A percentile compares a stretch with the other conserved stretches of the same genome.
Evolutionary conservation across 2,888 invertebrate genomes (phyloP).

Genomic region (Scotopteryx bipunctaria): DNA sequence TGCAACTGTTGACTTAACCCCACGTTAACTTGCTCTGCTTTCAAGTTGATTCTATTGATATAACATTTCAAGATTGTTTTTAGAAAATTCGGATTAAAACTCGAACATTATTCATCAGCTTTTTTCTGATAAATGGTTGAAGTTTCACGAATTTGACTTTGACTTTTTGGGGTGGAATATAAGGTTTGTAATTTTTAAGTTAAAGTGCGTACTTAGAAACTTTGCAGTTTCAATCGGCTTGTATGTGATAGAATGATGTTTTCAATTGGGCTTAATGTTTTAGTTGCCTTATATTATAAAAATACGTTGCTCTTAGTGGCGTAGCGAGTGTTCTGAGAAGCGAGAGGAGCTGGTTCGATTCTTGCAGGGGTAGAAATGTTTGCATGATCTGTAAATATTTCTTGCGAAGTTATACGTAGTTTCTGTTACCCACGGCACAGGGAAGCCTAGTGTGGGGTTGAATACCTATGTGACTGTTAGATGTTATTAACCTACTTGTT

Average conservation of each 20-base stretch:
- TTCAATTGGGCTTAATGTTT: neutral
- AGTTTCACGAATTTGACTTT: slow-evolving; percentile 23
- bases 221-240: slow-evolving; percentile 15
- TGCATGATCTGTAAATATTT: too few relatives aligned
- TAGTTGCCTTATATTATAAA: too few relatives aligned
- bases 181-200: slow-evolving; percentile 13
- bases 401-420: too few relatives aligned
- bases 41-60: slow-evolving; percentile 25
- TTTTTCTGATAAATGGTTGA: slow-evolving; percentile 20
- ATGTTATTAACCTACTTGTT: too few relatives aligned
- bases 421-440: too few relatives aligned
- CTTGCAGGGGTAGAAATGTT: too few relatives aligned
- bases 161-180: slow-evolving; percentile 4
- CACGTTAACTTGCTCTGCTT: slow-evolving; percentile 27
- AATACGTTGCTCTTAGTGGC: too few relatives aligned
- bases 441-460: too few relatives aligned
- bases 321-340: too few relatives aligned
- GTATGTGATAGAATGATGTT: slow-evolving; percentile 2
- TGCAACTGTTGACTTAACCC: slow-evolving; percentile 42
- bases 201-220: slow-evolving; percentile 13
- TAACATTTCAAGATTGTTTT: slow-evolving; percentile 25
- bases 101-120: neutral
- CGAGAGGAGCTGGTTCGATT: too few relatives aligned
- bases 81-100: slow-evolving; percentile 9
- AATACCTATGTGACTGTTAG: too few relatives aligned